These are phyloP conservation scores for Alcedo quadribrachys DNA, from an alignment of 2,797 vertebrate species.

Conservation along the genomic window DNA sequence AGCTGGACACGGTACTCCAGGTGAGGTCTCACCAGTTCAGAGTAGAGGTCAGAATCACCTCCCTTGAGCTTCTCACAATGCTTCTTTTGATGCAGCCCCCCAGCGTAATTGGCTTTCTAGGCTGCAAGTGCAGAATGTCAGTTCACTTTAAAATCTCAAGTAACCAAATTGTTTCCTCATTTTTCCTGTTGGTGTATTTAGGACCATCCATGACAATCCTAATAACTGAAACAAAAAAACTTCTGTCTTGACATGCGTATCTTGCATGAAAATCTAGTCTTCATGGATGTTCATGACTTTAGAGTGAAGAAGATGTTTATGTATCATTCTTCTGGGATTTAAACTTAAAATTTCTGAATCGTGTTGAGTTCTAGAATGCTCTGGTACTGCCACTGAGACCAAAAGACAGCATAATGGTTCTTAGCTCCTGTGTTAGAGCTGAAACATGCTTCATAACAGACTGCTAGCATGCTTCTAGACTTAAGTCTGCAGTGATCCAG, in stretches of 20 bases:
- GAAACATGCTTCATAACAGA: background rate
- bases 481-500: background rate
- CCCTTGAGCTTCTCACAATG: background rate
- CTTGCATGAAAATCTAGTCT: background rate
- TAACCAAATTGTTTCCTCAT: background rate
- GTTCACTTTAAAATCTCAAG: background rate
- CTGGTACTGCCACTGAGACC: rapidly evolving
- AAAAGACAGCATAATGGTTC: background rate
- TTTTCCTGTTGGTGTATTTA: background rate
- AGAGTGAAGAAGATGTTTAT: background rate
- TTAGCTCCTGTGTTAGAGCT: background rate
- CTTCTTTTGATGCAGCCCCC: background rate
- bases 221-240: background rate
- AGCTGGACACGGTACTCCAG: background rate
- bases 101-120: background rate
- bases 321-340: background rate
- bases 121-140: background rate
- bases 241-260: background rate
- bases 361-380: background rate
- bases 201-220: background rate
- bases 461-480: background rate
- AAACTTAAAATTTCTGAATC: background rate
- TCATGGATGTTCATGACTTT: background rate
- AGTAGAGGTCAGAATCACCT: background rate
- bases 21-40: background rate